phyloP scores from a whole-genome alignment of 2,113 vertebrate species.

The Cololabis saira region DNA sequence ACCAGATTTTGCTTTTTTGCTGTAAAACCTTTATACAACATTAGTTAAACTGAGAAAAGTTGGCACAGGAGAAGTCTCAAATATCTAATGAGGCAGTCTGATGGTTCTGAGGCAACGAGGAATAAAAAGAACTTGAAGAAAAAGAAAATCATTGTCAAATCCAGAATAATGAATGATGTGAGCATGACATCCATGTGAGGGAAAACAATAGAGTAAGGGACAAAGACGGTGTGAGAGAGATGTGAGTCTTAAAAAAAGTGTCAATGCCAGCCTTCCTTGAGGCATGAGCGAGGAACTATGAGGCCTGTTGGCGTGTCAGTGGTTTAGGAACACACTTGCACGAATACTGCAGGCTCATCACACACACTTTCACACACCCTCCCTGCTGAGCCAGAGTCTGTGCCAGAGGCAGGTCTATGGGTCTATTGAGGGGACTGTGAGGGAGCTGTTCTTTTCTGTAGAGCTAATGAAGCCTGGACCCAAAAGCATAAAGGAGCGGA shows the following conservation, averaged over 20 bases:
- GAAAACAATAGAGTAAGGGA: slow-evolving; percentile 50
- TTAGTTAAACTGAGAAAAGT: no score
- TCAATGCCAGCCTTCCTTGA: slow-evolving; percentile 74
- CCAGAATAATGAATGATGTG: slow-evolving; percentile 41
- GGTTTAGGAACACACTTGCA: slow-evolving; percentile 38
- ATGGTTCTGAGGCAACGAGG: slow-evolving; percentile 11
- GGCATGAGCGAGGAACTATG: slow-evolving; percentile 71
- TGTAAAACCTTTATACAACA: no score
- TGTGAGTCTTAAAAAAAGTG: slow-evolving; percentile 64
- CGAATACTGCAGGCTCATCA: slow-evolving; percentile 11
- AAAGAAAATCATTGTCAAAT: slow-evolving; percentile 31
- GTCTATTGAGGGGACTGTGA: slow-evolving; percentile 76
- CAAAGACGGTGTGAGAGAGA: slow-evolving; percentile 52
- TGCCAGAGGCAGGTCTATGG: slow-evolving; percentile 75
- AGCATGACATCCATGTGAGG: slow-evolving; percentile 11
- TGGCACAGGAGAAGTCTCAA: no score
- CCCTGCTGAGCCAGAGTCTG: slow-evolving; percentile 57
- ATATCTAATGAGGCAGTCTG: no score
- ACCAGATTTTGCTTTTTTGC: no score
- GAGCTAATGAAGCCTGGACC: slow-evolving; percentile 83
- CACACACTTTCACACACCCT: slow-evolving; percentile 32
- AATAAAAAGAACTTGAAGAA: slow-evolving; percentile 20
- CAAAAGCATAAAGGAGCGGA: slow-evolving; percentile 74
- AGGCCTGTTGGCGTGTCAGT: slow-evolving; percentile 58
- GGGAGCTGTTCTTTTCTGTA: slow-evolving; percentile 75